A percentile compares a stretch with the other conserved stretches of the same genome.
phyloP scores from a whole-genome alignment of 2,888 invertebrate species.

The Itoplectis maculator region DNA sequence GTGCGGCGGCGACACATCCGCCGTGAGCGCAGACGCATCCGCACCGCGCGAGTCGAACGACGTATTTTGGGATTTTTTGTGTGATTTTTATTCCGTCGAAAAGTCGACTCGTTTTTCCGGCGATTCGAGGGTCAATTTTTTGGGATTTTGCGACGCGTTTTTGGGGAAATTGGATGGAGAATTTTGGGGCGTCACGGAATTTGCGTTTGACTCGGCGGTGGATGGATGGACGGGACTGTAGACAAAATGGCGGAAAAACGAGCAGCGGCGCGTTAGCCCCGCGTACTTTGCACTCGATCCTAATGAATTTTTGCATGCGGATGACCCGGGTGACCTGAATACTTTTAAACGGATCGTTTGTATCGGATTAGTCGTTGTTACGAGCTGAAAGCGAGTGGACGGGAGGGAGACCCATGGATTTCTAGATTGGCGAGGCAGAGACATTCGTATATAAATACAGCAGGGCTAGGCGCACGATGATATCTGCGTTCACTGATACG shows the following conservation, averaged over 20 bases:
- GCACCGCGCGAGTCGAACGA: conserved; percentile 61
- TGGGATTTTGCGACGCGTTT: conserved; percentile 3
- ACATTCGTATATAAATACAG: conserved; percentile 5
- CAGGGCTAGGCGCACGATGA: background rate
- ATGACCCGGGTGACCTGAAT: background rate
- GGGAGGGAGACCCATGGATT: background rate
- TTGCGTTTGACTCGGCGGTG: background rate
- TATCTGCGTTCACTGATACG: background rate
- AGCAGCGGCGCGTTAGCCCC: background rate
- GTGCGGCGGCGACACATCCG: conserved; percentile 72
- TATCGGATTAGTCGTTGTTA: background rate
- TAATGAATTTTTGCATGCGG: background rate
- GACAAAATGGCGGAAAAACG: background rate
- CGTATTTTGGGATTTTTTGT: too few species aligned
- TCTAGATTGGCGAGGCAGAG: background rate
- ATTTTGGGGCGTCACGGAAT: background rate
- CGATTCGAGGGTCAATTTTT: background rate
- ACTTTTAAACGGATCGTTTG: background rate
- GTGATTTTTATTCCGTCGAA: background rate
- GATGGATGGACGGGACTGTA: background rate
- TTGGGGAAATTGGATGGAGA: background rate
- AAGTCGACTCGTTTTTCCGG: background rate
- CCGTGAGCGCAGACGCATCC: conserved; percentile 75
- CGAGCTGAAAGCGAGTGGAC: background rate
- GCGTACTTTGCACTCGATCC: background rate